These are phyloP conservation scores for Nycteola revayana DNA, from an alignment of 2,888 invertebrate genomes.

Conservation along the genomic window DNA sequence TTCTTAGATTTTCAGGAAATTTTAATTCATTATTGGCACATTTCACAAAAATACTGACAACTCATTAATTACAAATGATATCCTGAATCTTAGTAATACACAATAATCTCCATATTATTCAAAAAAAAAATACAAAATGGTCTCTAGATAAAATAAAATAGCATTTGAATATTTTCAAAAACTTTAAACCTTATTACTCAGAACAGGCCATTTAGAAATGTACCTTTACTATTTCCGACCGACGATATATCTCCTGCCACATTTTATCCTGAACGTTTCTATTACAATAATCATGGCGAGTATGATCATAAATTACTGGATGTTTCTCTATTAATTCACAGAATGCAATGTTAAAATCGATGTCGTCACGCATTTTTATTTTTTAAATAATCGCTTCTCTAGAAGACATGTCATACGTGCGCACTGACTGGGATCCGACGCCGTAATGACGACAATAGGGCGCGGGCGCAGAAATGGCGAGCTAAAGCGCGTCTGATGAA, in stretches of 20 bases:
- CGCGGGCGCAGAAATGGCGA: conserved; percentile 7
- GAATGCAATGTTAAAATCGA: not conserved
- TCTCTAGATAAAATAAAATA: no score
- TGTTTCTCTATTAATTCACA: not conserved
- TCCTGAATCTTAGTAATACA: no score
- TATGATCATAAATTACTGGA: not conserved
- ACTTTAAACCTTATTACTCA: no score
- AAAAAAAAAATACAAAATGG: no score
- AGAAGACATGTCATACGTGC: not conserved
- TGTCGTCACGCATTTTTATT: not conserved
- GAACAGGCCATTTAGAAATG: no score
- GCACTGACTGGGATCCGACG: not conserved
- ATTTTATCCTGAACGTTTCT: not conserved
- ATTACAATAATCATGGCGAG: not conserved
- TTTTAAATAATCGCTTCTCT: not conserved
- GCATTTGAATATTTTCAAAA: no score
- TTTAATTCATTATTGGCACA: no score
- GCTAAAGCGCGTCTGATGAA: conserved; percentile 21
- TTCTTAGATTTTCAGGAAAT: no score
- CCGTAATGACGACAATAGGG: not conserved
- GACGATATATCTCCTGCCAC: conserved; percentile 16
- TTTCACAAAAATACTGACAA: no score
- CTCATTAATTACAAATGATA: no score
- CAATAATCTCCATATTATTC: no score
- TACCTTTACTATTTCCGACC: no score